Evolutionary conservation across 1,140 invertebrate genomes (phyloP).

Genomic region (Bombus turneri): DNA sequence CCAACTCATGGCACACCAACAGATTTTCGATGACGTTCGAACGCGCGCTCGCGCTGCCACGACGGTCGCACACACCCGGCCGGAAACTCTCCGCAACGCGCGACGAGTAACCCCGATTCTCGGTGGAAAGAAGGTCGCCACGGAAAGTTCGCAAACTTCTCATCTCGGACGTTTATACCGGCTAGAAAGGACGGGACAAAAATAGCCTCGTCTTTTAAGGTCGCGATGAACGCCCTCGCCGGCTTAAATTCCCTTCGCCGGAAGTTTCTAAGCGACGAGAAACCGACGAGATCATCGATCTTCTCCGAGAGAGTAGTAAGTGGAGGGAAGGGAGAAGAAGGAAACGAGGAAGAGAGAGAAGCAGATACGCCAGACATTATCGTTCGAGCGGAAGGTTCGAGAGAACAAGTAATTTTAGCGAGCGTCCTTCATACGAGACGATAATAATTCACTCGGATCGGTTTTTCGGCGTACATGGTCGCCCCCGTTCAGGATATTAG

Average conservation of each 20-base stretch:
- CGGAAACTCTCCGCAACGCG: background rate
- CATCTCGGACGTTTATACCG: conserved; percentile 49
- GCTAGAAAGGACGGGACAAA: conserved; percentile 45
- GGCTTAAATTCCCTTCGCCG: conserved; percentile 40
- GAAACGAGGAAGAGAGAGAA: background rate
- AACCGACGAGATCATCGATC: conserved; percentile 54
- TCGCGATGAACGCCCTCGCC: conserved; percentile 51
- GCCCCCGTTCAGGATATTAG: conserved; percentile 32
- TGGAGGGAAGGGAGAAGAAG: background rate
- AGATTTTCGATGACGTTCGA: conserved; percentile 23
- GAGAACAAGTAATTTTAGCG: conserved; percentile 42
- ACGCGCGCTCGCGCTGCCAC: background rate
- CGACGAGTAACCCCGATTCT: conserved; percentile 28
- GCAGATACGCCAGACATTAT: conserved; percentile 33
- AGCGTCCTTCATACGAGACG: conserved; percentile 21
- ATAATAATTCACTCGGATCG: conserved; percentile 55
- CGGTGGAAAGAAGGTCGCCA: conserved; percentile 24
- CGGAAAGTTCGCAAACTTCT: conserved; percentile 50
- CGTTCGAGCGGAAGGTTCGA: conserved; percentile 42
- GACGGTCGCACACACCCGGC: background rate
- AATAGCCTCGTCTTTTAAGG: conserved; percentile 64
- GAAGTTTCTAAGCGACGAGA: conserved; percentile 47
- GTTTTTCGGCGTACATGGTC: conserved; percentile 16
- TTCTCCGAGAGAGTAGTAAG: background rate
- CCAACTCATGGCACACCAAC: background rate